phyloP scores from a whole-genome alignment of 2,888 invertebrate species.

The Artemia sinica region DNA sequence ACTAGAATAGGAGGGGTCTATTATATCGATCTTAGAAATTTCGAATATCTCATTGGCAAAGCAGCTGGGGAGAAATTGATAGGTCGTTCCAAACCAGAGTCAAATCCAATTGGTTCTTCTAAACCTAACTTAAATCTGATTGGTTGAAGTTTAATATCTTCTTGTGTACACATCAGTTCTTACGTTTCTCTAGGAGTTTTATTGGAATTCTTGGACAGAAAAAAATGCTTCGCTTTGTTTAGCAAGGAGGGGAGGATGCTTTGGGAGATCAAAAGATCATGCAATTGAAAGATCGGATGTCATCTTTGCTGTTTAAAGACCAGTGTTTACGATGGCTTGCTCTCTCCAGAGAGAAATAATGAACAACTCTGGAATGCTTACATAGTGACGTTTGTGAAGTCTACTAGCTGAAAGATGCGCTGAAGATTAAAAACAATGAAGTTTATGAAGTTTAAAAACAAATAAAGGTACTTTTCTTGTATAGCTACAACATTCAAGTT shows the following conservation, averaged over 20 bases:
- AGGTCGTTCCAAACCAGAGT: not conserved
- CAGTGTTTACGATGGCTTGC: no score
- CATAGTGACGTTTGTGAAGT: no score
- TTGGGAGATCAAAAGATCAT: slow-evolving; percentile 12
- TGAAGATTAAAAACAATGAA: no score
- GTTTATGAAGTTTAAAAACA: no score
- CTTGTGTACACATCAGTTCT: slow-evolving; percentile 14
- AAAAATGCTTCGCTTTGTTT: slow-evolving; percentile 9
- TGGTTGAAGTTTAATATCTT: slow-evolving; percentile 11
- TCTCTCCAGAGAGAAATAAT: no score
- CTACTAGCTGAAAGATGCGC: no score
- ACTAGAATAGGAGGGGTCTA: not conserved
- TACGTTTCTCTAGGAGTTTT: slow-evolving; percentile 6
- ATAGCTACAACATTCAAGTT: no score
- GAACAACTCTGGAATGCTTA: no score
- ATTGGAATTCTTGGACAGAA: slow-evolving; percentile 9
- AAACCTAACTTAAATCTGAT: not conserved
- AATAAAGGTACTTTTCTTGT: no score
- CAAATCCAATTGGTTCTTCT: not conserved
- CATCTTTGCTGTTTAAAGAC: not conserved
- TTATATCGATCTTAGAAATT: slow-evolving; percentile 6
- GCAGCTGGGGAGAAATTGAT: not conserved
- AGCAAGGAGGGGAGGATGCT: not conserved
- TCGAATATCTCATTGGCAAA: slow-evolving; percentile 5
- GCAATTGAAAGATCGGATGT: not conserved